phyloP scores from a whole-genome alignment of 2,888 invertebrate genomes.

The Caenorhabditis sulstoni region DNA sequence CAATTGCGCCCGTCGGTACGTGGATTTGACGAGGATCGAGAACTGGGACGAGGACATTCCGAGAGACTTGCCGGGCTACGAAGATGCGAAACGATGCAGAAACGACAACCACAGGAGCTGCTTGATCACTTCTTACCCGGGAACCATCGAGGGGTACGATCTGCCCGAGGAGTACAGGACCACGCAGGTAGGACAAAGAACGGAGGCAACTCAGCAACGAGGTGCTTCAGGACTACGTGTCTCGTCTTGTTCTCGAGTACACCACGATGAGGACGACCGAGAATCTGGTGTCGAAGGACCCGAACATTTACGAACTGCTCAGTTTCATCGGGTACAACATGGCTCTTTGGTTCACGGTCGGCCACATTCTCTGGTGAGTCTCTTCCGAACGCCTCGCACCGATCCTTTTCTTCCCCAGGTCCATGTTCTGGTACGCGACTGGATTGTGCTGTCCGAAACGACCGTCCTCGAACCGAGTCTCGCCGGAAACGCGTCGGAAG shows the following conservation, averaged over 20 bases:
- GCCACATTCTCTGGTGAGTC: constrained; percentile 73
- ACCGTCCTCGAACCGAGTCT: constrained; percentile 21
- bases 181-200: constrained; percentile 52
- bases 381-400: neutral
- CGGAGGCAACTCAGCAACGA: too few relatives aligned
- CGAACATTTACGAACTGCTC: constrained; percentile 72
- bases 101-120: constrained; percentile 70
- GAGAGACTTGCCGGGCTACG: constrained; percentile 59
- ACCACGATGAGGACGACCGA: constrained; percentile 70
- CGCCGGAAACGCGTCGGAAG: constrained; percentile 44
- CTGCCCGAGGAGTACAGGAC: constrained; percentile 68
- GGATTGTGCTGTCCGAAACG: constrained; percentile 53
- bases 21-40: constrained; percentile 63
- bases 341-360: constrained; percentile 76
- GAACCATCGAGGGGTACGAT: constrained; percentile 65
- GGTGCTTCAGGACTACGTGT: constrained; percentile 72
- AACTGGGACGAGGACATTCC: constrained; percentile 65
- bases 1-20: constrained; percentile 70
- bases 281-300: constrained; percentile 63
- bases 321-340: constrained; percentile 75
- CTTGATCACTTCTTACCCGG: constrained; percentile 66
- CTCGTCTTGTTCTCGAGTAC: constrained; percentile 72
- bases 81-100: constrained; percentile 65
- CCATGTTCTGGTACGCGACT: constrained; percentile 58
- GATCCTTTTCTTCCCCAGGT: constrained; percentile 15